phyloP scores from a whole-genome alignment of 2,888 invertebrate species.

The Isoperla grammatica region DNA sequence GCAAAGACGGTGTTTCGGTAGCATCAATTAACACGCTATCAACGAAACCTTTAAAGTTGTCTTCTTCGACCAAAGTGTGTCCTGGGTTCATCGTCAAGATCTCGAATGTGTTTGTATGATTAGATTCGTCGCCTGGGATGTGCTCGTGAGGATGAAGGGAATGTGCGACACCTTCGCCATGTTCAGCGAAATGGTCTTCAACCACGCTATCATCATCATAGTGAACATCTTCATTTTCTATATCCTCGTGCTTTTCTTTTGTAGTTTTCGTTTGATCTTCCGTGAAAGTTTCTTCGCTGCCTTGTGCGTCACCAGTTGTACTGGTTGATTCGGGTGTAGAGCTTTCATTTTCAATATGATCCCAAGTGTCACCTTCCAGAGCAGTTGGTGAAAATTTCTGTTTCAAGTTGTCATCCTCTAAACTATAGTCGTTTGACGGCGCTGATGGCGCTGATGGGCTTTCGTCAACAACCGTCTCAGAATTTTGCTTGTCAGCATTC shows the following conservation, averaged over 20 bases:
- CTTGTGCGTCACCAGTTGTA: slow-evolving; percentile 10
- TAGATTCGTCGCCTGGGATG: slow-evolving; percentile 16
- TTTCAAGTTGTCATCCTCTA: slow-evolving; percentile 20
- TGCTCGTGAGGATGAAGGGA: slow-evolving; percentile 33
- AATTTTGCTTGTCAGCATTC: slow-evolving; percentile 24
- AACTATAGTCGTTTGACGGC: slow-evolving; percentile 34
- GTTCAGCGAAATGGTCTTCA: slow-evolving; percentile 33
- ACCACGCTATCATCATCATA: slow-evolving; percentile 37
- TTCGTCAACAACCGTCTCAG: slow-evolving; percentile 44
- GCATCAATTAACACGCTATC: slow-evolving; percentile 55
- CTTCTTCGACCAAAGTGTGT: slow-evolving; percentile 50
- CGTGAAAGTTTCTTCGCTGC: slow-evolving; percentile 10
- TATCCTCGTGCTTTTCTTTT: slow-evolving; percentile 4
- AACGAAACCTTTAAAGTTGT: slow-evolving; percentile 55
- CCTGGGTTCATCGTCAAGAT: slow-evolving; percentile 53
- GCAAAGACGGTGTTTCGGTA: slow-evolving; percentile 42
- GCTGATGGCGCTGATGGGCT: slow-evolving; percentile 54
- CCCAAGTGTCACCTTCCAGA: too few relatives aligned
- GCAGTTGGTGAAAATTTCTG: slow-evolving; percentile 14
- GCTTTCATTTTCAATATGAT: background rate
- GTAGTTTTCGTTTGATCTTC: background rate
- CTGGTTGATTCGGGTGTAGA: slow-evolving; percentile 24
- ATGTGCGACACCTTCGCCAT: slow-evolving; percentile 36
- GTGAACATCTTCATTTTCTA: slow-evolving; percentile 20
- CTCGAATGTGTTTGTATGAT: slow-evolving; percentile 44